Evolutionary conservation across 2,888 invertebrate genomes (phyloP).

Genomic region (Protophormia terraenovae): DNA sequence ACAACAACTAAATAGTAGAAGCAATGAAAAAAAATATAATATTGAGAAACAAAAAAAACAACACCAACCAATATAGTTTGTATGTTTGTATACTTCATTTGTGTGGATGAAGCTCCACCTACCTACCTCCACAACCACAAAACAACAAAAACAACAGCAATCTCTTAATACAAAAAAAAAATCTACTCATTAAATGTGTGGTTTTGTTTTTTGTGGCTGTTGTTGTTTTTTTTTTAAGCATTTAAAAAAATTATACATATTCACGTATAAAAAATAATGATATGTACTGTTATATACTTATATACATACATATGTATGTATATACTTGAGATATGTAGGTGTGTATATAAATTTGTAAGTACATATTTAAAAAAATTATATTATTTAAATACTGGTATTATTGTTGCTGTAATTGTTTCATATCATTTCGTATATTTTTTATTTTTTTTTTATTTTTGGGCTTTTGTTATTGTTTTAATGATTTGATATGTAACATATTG

Average conservation of each 20-base stretch:
- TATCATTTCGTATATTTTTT: slow-evolving; percentile 5
- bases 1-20: slow-evolving; percentile 4
- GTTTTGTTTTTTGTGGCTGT: slow-evolving; percentile 56
- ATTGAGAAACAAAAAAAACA: slow-evolving; percentile 5
- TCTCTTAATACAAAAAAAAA: slow-evolving; percentile 43
- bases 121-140: slow-evolving; percentile 63
- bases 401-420: slow-evolving; percentile 21
- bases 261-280: slow-evolving; percentile 10
- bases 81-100: slow-evolving; percentile 45
- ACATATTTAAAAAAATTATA: neutral
- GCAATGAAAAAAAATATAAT: slow-evolving; percentile 4
- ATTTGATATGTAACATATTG: slow-evolving; percentile 65
- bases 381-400: slow-evolving; percentile 12
- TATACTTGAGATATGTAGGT: neutral
- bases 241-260: slow-evolving; percentile 5
- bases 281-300: neutral
- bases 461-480: slow-evolving; percentile 50
- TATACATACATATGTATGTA: neutral
- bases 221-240: slow-evolving; percentile 34
- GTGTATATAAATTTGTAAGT: neutral
- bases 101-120: slow-evolving; percentile 66
- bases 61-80: slow-evolving; percentile 34
- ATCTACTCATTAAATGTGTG: slow-evolving; percentile 66
- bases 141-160: slow-evolving; percentile 33
- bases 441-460: slow-evolving; percentile 18